These are phyloP conservation scores for Anguilla rostrata DNA, from an alignment of 2,113 vertebrate species.

Conservation along the genomic window DNA sequence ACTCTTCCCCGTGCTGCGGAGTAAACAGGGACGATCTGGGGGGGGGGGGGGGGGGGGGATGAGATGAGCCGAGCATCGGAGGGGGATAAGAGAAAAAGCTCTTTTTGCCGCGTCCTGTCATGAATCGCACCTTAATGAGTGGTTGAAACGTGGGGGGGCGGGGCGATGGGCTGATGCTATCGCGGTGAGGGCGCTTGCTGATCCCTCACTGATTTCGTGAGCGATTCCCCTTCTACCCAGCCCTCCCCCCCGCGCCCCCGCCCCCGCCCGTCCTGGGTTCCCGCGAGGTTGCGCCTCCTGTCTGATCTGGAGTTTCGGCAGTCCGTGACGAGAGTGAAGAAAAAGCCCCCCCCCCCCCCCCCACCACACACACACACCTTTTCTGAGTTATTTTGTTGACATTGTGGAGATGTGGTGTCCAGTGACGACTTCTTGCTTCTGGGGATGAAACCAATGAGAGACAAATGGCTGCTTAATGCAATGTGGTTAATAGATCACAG, in stretches of 20 bases:
- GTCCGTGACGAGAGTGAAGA: slow-evolving; percentile 38
- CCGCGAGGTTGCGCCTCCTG: slow-evolving; percentile 30
- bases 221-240: neutral
- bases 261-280: slow-evolving; percentile 29
- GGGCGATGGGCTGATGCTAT: slow-evolving; percentile 43
- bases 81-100: slow-evolving; percentile 14
- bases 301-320: slow-evolving; percentile 47
- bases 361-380: slow-evolving; percentile 13
- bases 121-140: slow-evolving; percentile 45
- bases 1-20: slow-evolving; percentile 25
- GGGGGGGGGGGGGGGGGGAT: no score
- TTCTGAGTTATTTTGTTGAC: slow-evolving; percentile 10
- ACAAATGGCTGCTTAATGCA: neutral
- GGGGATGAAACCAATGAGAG: neutral
- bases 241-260: slow-evolving; percentile 44
- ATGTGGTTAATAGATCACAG: neutral
- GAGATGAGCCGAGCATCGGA: slow-evolving; percentile 26
- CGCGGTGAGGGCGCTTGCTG: slow-evolving; percentile 35
- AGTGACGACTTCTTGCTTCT: neutral
- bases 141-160: slow-evolving; percentile 43
- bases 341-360: no score
- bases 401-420: neutral
- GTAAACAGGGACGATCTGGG: slow-evolving; percentile 46
- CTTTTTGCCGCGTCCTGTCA: slow-evolving; percentile 29
- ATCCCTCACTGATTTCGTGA: slow-evolving; percentile 17